Base-by-base conservation (phyloP, 2,888 invertebrate species). In the Cecidostiba fungosa region DNA sequence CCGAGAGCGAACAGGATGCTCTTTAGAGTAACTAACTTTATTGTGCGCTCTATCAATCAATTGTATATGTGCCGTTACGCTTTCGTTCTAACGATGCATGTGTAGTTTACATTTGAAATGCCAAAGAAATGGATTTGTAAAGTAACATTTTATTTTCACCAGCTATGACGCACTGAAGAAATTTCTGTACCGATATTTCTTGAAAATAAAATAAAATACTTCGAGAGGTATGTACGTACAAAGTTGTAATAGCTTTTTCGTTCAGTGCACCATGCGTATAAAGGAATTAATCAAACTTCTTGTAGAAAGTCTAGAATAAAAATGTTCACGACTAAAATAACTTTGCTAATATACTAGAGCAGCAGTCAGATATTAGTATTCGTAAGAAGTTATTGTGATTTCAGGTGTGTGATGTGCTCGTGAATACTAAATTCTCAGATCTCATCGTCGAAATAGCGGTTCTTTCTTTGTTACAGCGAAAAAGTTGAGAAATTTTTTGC, bases 81-180 rank as follows among this genome's bases (percentile, higher is more conserved):
- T 62, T 23, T 69, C 54, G 23, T 54, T 54, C 39, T 74, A 39
- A 74, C 66, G 26, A 16, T 77, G 12, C 26, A 72, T 39, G n/a
- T 59, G n/a, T 5, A 23, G 54, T 54, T 32, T 39, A 62, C 73
- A 66, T 74, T 74, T n/a, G 14, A 32, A 74, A 77, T 82, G 82
- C n/a, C 50, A 82, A 70, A 82, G 76, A 82, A 82, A 82, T 82
- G 82, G 82, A 82, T 82, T 82, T 69, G 26, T 59, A 59, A 62
- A 26, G 12, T 59, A 76, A 32, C 26, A 10, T 54, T 32, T 72
- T 39, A n/a, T 19, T 72, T 72, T 39, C 23, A 10, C n/a, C n/a
- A n/a, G 39, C 39, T 43, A 72, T 43, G 72, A 72, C 12, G 23
- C 43, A n/a, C 23, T 70, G 70, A n/a, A n/a, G 23, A 72, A 23